Conservation (phyloP, 2,113 vertebrate species). For the Campylomormyrus numenius region DNA sequence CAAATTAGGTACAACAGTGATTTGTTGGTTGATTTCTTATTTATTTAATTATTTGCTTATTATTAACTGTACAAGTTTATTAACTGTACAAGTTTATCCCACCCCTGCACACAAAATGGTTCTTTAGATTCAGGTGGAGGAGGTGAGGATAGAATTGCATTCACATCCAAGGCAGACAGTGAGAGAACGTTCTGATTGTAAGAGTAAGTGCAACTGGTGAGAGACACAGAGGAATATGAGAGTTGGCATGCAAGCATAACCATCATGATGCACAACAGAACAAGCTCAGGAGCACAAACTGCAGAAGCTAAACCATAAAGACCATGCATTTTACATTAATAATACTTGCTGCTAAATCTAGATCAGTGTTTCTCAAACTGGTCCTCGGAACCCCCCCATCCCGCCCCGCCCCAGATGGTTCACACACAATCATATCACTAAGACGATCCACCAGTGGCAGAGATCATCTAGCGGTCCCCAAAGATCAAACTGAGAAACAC, state of each 20-base stretch:
- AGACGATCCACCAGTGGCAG: neutral
- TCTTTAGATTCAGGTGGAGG: slow-evolving; percentile 41
- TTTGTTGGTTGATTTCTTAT: neutral
- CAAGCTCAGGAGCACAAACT: slow-evolving; percentile 58
- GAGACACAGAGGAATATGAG: slow-evolving; percentile 53
- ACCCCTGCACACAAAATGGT: slow-evolving; percentile 53
- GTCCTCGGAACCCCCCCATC: neutral
- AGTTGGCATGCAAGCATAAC: slow-evolving; percentile 58
- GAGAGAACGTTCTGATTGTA: slow-evolving; percentile 52
- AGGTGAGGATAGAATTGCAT: slow-evolving; percentile 39
- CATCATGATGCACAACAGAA: slow-evolving; percentile 56
- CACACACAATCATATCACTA: too few relatives aligned
- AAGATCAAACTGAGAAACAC: neutral
- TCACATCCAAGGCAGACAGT: slow-evolving; percentile 49
- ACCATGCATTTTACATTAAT: neutral
- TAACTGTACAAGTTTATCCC: neutral
- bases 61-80: neutral
- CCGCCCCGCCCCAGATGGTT: too few relatives aligned
- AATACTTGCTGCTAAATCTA: neutral
- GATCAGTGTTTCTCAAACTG: neutral
- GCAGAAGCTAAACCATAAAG: slow-evolving; percentile 28
- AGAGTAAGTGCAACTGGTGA: slow-evolving; percentile 55
- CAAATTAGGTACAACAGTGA: neutral
- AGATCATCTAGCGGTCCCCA: neutral
- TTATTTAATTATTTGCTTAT: neutral